These are phyloP conservation scores for Pangasius mekongensis DNA, from an alignment of 2,797 vertebrate genomes.

Conservation along the genomic window DNA sequence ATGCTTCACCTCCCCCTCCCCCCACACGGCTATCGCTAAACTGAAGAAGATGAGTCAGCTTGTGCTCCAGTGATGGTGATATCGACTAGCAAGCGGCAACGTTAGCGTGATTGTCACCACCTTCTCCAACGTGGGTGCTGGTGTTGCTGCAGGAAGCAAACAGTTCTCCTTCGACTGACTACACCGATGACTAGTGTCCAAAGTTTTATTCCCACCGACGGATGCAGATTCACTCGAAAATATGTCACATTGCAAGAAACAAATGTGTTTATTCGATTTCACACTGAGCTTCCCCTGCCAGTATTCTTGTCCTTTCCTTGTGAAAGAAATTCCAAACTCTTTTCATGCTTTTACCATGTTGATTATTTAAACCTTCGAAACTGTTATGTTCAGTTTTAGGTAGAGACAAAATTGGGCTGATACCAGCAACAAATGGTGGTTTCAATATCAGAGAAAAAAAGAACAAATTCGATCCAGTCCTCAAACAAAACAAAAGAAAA, in stretches of 20 bases:
- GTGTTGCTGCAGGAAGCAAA: not conserved
- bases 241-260: not conserved
- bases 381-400: not conserved
- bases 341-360: not conserved
- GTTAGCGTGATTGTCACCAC: not conserved
- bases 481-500: not conserved
- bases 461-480: not conserved
- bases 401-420: not conserved
- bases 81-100: not conserved
- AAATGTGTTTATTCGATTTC: not conserved
- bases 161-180: not conserved
- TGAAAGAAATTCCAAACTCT: not conserved
- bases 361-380: not conserved
- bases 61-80: not conserved
- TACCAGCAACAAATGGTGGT: not conserved
- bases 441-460: not conserved
- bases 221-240: not conserved
- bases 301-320: not conserved
- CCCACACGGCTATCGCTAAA: not conserved
- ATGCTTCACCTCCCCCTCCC: not conserved
- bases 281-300: not conserved
- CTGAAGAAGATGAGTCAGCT: not conserved
- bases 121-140: not conserved
- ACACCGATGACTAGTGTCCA: not conserved
- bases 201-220: not conserved